Evolutionary conservation across 1,140 invertebrate genomes (phyloP), one percentile per base, ranked within the genome.

Genomic region (Bombus ignitus): DNA sequence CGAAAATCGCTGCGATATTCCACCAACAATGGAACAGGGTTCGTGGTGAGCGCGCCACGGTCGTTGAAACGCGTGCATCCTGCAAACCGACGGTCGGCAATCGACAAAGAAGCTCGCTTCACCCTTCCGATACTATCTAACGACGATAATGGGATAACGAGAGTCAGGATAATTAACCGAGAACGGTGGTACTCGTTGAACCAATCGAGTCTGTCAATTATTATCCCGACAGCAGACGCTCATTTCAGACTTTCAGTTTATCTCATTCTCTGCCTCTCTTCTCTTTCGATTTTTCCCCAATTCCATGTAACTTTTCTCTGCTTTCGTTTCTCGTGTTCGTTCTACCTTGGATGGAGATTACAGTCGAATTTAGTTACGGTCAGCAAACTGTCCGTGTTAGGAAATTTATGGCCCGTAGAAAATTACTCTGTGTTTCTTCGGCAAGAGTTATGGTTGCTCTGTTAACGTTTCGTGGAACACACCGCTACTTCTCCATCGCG

Each of bases 81-180:
- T 35, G 73, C 28, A 57, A 76, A 85, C 71, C 77, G 72, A 80
- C 65, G 47, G 86, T 92, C 88, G 86, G 81, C 88, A 83, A 80
- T 81, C 59, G 81, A 85, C 78, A 74, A 78, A 90, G 86, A 66
- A 68, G 28, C 8, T 68, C 28, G 66, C 18, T 35, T 22, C 66
- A 22, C 71, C 59, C 59, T 44, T 28, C 62, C 82, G 83, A 85
- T 81, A 65, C 39, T 86, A 86, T 88, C 87, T 77, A 78, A 89
- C 68, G 77, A 89, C 88, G 87, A 85, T 89, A 89, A 89, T 88
- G 83, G 88, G 87, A 78, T 89, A 89, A 89, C 87, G 82, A 88
- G 83, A 66, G 53, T n/a, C 39, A 73, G 25, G 78, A 86, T 89
- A 89, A 89, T 89, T 88, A 89, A 85, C 66, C 65, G 65, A 79